phyloP scores from a whole-genome alignment of 2,888 invertebrate species.

The Imbricaverruca yamaguchii region DNA sequence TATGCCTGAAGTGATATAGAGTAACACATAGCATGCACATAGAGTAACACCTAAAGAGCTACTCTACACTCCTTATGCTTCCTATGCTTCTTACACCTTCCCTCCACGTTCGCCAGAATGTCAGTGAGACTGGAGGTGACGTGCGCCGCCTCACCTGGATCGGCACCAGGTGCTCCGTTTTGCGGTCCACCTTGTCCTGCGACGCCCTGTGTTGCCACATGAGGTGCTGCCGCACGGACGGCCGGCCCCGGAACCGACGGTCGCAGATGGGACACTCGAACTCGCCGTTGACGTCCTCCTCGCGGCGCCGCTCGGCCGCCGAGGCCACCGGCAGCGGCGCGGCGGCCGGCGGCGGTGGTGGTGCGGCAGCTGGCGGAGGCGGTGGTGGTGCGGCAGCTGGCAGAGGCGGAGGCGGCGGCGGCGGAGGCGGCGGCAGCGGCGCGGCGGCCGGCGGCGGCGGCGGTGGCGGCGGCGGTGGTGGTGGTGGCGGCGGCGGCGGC shows the following conservation, averaged over 20 bases:
- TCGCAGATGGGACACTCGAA: conserved; percentile 37
- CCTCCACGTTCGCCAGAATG: too few species aligned
- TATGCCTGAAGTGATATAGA: too few species aligned
- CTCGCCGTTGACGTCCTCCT: conserved; percentile 35
- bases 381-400: background rate
- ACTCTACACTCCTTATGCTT: too few species aligned
- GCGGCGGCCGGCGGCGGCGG: background rate
- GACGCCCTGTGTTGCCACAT: conserved; percentile 30
- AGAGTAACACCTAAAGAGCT: too few species aligned
- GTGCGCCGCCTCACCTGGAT: background rate
- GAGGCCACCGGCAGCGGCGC: background rate
- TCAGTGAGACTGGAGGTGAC: too few species aligned
- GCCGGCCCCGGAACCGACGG: conserved; percentile 36
- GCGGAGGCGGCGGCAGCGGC: background rate
- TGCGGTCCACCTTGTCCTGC: conserved; percentile 25
- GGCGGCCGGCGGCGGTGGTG: background rate
- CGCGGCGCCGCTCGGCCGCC: conserved; percentile 27
- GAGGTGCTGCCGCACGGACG: conserved; percentile 36
- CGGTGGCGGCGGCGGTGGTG: background rate
- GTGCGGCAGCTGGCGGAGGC: background rate
- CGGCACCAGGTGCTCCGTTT: conserved; percentile 25
- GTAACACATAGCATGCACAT: too few species aligned
- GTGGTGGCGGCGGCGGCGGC: background rate
- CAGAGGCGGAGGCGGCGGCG: background rate
- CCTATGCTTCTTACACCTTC: too few species aligned